Evolutionary conservation across 1,140 invertebrate species (phyloP).

Genomic region (Diploscapter pachys): DNA sequence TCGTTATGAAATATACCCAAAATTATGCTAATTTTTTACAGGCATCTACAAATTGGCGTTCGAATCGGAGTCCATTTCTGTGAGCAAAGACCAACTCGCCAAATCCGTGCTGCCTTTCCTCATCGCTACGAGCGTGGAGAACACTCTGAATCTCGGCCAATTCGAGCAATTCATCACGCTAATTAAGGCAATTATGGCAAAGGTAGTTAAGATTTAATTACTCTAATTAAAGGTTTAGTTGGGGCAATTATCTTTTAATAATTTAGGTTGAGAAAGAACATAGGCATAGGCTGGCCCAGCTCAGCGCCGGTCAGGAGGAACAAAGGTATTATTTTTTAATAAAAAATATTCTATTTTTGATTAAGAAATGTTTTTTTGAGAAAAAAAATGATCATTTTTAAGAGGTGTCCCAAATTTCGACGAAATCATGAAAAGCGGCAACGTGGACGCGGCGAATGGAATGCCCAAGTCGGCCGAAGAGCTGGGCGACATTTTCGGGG

Average conservation of each 20-base stretch:
- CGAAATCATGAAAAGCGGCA: constrained; percentile 16
- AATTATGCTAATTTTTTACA: constrained; percentile 59
- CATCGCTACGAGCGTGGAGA: constrained; percentile 87
- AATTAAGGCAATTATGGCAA: constrained; percentile 82
- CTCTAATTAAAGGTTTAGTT: neutral
- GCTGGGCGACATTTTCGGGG: neutral
- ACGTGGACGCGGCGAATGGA: constrained; percentile 8
- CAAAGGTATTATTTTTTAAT: constrained; percentile 62
- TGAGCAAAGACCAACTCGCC: constrained; percentile 89
- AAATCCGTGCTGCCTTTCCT: constrained; percentile 88
- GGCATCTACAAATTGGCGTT: constrained; percentile 89
- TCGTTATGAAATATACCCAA: neutral
- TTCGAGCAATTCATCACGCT: constrained; percentile 82
- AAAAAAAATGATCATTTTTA: constrained; percentile 16
- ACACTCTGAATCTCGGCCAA: constrained; percentile 81
- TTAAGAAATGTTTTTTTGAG: constrained; percentile 18
- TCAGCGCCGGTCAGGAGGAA: constrained; percentile 83
- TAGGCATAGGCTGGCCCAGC: constrained; percentile 79
- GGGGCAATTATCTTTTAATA: neutral
- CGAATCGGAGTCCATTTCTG: constrained; percentile 82
- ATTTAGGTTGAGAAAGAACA: constrained; percentile 79
- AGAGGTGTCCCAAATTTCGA: constrained; percentile 38
- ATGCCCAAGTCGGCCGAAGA: neutral
- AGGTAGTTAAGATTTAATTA: constrained; percentile 39
- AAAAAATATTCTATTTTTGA: constrained; percentile 20